A percentile compares a stretch with the other conserved stretches of the same genome.
These are phyloP conservation scores for Heteractis magnifica DNA, from an alignment of 92 coral and sea anemone genomes.

Conservation along the genomic window DNA sequence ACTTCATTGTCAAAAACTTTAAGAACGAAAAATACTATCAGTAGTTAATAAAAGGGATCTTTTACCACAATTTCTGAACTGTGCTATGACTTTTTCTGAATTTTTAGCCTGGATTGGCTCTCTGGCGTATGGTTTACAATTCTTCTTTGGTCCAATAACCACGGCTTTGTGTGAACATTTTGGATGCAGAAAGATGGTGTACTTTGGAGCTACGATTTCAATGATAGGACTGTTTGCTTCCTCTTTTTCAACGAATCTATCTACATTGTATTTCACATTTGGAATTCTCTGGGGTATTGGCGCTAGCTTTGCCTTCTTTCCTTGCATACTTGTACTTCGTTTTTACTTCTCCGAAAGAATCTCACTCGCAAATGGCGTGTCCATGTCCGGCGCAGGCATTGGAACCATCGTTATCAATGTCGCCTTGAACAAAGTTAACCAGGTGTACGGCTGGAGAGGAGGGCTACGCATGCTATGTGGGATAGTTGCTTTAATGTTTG, in stretches of 20 bases:
- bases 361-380: constrained; percentile 76
- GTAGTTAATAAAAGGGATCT: too few species aligned
- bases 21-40: too few species aligned
- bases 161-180: constrained; percentile 69
- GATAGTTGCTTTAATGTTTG: constrained; percentile 55
- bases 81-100: neutral
- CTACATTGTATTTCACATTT: constrained; percentile 75
- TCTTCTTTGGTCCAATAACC: constrained; percentile 63
- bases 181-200: constrained; percentile 75
- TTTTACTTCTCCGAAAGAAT: constrained; percentile 63
- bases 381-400: constrained; percentile 81
- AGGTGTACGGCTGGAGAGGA: constrained; percentile 65
- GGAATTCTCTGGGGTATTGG: constrained; percentile 85
- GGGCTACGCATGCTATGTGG: constrained; percentile 74
- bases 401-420: constrained; percentile 72
- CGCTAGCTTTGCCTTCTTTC: constrained; percentile 70
- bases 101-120: constrained; percentile 83
- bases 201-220: constrained; percentile 57
- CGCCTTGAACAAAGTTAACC: constrained; percentile 52
- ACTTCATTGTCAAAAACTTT: too few species aligned
- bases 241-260: constrained; percentile 65
- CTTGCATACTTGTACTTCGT: constrained; percentile 62
- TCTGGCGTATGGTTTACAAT: constrained; percentile 71
- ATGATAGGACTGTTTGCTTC: constrained; percentile 53
- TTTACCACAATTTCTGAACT: too few species aligned